phyloP scores from a whole-genome alignment of 64 coral and sea anemone genomes.

The Pocillopora verrucosa region DNA sequence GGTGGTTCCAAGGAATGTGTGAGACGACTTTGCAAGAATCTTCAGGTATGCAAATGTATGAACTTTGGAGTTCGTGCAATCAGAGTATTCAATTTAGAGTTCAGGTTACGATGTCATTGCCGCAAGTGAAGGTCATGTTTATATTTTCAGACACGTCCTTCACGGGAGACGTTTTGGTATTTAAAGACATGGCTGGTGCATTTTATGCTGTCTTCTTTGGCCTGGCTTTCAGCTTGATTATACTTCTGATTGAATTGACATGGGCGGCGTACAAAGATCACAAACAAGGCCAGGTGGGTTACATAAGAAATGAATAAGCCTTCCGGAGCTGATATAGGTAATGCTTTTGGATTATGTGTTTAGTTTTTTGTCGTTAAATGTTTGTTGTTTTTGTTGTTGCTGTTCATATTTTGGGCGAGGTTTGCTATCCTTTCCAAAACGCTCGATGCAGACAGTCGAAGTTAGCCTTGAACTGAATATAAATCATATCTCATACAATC shows the following conservation, averaged over 20 bases:
- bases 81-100: too few relatives aligned
- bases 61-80: too few relatives aligned
- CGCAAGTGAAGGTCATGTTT: too few relatives aligned
- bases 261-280: slow-evolving; percentile 25
- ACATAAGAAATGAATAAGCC: not conserved
- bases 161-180: slow-evolving; percentile 55
- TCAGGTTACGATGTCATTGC: too few relatives aligned
- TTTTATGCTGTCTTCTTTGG: slow-evolving; percentile 73
- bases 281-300: slow-evolving; percentile 4
- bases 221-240: slow-evolving; percentile 36
- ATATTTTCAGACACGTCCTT: not conserved
- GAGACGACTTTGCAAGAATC: not conserved
- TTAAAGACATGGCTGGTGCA: slow-evolving; percentile 75
- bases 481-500: too few relatives aligned
- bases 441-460: too few relatives aligned
- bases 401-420: too few relatives aligned
- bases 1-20: slow-evolving; percentile 44
- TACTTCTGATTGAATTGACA: slow-evolving; percentile 28
- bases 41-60: not conserved
- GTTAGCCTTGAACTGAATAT: too few relatives aligned
- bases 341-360: not conserved
- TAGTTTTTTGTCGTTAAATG: not conserved
- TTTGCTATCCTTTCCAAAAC: too few relatives aligned
- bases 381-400: not conserved
- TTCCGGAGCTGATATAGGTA: not conserved